phyloP scores from a whole-genome alignment of 2,113 vertebrate species.

The Peucedramus taeniatus region DNA sequence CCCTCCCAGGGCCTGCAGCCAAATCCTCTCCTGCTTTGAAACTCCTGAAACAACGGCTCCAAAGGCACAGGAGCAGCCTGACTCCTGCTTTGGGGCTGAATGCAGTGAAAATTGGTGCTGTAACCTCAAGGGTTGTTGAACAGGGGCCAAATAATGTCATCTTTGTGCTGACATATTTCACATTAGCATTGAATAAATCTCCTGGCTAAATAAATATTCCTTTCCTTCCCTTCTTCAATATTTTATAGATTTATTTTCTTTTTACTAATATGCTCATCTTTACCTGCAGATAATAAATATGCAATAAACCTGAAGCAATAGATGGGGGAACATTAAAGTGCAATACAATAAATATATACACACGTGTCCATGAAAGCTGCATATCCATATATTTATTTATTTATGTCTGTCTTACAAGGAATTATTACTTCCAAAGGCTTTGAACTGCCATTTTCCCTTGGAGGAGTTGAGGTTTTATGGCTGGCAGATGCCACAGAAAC shows the following conservation, averaged over 20 bases:
- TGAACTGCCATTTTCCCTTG: background rate
- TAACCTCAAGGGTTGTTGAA: background rate
- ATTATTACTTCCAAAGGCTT: background rate
- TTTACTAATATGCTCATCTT: background rate
- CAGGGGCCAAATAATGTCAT: background rate
- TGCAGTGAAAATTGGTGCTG: accelerated
- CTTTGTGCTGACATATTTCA: background rate
- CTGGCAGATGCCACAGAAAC: slow-evolving; percentile 20
- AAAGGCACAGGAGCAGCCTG: background rate
- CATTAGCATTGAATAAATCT: background rate
- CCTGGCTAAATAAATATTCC: background rate
- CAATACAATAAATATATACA: background rate
- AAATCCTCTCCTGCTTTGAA: background rate
- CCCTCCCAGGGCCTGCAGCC: background rate
- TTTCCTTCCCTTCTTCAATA: background rate
- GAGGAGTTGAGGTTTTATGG: background rate
- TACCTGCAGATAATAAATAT: background rate
- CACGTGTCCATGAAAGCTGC: background rate
- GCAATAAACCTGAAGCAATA: background rate
- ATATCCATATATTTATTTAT: too few relatives aligned
- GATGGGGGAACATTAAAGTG: background rate
- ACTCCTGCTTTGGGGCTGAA: background rate
- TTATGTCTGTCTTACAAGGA: background rate
- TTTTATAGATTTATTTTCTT: background rate
- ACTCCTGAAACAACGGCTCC: background rate